phyloP scores from a whole-genome alignment of 2,113 vertebrate species.

The Oreochromis tanganicae region DNA sequence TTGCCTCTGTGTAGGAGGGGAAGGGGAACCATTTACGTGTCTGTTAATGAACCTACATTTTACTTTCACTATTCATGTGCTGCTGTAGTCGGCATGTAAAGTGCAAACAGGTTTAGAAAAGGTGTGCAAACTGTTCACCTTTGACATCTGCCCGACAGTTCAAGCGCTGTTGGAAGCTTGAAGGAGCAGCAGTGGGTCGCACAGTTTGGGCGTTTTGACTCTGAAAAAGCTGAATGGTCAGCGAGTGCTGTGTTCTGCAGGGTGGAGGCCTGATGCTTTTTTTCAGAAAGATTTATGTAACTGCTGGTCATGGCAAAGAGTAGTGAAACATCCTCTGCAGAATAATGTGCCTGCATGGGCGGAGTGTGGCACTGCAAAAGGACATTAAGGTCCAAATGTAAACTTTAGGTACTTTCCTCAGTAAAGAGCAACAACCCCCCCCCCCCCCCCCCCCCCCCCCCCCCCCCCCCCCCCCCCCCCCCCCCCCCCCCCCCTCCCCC shows the following conservation, averaged over 20 bases:
- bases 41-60: background rate
- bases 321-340: conserved; percentile 46
- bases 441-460: background rate
- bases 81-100: background rate
- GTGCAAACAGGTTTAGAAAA: background rate
- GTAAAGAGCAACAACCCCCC: background rate
- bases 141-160: background rate
- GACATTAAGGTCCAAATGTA: conserved; percentile 36
- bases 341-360: conserved; percentile 34
- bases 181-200: background rate
- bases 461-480: background rate
- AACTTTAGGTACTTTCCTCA: conserved; percentile 63
- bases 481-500: background rate
- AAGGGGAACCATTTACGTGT: background rate
- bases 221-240: background rate
- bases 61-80: background rate
- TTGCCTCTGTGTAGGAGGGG: background rate
- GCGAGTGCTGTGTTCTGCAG: conserved; percentile 20
- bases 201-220: background rate
- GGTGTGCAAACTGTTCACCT: background rate
- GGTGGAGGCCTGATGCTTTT: conserved; percentile 35
- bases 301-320: conserved; percentile 18
- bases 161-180: background rate
- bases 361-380: conserved; percentile 10
- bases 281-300: conserved; percentile 40